Evolutionary conservation across 2,113 vertebrate genomes (phyloP).

Genomic region (Calcarius ornatus): DNA sequence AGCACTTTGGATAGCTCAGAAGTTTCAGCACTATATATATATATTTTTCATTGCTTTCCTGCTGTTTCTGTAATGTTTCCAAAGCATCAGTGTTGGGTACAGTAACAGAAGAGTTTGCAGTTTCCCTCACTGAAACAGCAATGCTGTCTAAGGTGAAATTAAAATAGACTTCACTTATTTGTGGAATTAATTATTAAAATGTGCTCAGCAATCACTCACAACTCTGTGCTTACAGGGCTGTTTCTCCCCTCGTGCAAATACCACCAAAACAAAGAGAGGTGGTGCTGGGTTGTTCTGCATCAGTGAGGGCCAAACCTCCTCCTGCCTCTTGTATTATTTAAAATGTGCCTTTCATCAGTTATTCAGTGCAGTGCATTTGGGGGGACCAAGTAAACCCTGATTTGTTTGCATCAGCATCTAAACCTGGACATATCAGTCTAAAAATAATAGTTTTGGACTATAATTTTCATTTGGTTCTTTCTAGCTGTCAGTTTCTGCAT

Average conservation of each 20-base stretch:
- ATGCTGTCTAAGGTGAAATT: slow-evolving; percentile 27
- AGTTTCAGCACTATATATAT: not conserved
- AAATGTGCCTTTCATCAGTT: not conserved
- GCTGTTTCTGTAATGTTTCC: slow-evolving; percentile 39
- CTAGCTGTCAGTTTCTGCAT: not conserved
- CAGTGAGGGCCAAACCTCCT: not conserved
- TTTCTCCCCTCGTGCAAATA: not conserved
- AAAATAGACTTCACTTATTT: slow-evolving; percentile 49
- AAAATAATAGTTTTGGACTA: not conserved
- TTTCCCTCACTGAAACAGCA: not conserved
- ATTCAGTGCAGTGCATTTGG: not conserved
- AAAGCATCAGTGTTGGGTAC: not conserved
- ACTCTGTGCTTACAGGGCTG: not conserved
- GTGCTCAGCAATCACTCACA: not conserved
- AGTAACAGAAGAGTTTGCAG: not conserved
- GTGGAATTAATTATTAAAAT: slow-evolving; percentile 50
- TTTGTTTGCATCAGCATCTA: not conserved
- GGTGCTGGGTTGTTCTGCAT: not conserved
- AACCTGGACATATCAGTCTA: not conserved
- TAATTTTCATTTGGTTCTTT: not conserved
- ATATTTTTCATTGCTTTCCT: slow-evolving; percentile 50
- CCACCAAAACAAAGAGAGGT: not conserved
- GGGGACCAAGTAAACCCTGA: not conserved
- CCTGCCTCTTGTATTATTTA: slow-evolving; percentile 43
- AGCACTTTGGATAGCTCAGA: slow-evolving; percentile 12